Evolutionary conservation across 1,140 invertebrate genomes (phyloP), one percentile per base, ranked within the genome.

Genomic region (Eupristina koningsbergeri): DNA sequence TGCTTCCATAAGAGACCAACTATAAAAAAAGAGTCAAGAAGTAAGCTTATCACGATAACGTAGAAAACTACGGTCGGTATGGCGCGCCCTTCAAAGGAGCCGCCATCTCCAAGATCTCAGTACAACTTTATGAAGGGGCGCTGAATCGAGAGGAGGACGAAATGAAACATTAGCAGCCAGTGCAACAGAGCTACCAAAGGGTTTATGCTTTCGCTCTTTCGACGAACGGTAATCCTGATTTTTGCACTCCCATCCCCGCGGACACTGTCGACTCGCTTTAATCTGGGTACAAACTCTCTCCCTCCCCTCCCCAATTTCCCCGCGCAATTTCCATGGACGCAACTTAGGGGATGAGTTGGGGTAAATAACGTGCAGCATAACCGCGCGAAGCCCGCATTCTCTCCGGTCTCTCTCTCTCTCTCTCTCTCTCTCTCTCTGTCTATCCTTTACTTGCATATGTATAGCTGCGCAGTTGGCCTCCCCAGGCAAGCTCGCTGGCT

Each of bases 381-480:
- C 45, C 74, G 36, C 53, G 73, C 61, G 45, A 67, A 83, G 81
- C 81, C 81, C 73, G 81, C 81, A 83, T 83, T 77, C 74, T 53
- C 29, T 26, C 39, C 39, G 41, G 45, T 31, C 50, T 61, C 80
- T 58, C 47, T 34, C 61, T 39, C 76, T 78, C 76, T 63, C 36
- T 58, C 50, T 45, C 76, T 78, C 36, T 26, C 39, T 45, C 47
- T 34, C 64, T 29, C 47, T 45, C 39, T 17, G 26, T 17, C 19
- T 5, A 5, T 0, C 17, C 36, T n/a, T n/a, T n/a, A n/a, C n/a
- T n/a, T n/a, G n/a, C n/a, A n/a, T n/a, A n/a, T n/a, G 22, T n/a
- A 36, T 31, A 50, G 22, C 41, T 9, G 73, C 36, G 50, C 41
- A 61, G 50, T 76, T 36, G 74, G 53, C 22, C n/a, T 67, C 77